phyloP scores from a whole-genome alignment of 2,113 vertebrate genomes.

The Barnardius zonarius region DNA sequence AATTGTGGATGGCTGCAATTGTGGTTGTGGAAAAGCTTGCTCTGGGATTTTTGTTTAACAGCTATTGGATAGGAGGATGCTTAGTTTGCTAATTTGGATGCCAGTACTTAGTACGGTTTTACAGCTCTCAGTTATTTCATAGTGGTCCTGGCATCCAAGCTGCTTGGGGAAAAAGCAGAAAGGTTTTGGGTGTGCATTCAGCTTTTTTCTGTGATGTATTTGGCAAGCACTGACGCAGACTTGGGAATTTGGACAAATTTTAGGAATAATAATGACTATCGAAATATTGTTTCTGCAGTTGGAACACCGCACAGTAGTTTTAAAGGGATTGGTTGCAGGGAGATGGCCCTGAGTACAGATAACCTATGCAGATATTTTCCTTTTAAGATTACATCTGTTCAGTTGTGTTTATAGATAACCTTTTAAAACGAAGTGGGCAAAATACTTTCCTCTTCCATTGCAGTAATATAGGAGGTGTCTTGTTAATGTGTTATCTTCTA shows the following conservation, averaged over 20 bases:
- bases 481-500: background rate
- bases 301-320: rapidly evolving
- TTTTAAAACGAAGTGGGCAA: background rate
- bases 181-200: constrained; percentile 54
- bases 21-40: constrained; percentile 53
- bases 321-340: background rate
- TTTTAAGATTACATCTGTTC: background rate
- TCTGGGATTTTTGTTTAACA: constrained; percentile 42
- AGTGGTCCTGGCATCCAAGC: background rate
- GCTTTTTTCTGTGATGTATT: constrained; percentile 20
- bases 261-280: background rate
- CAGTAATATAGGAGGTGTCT: background rate
- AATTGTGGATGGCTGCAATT: constrained; percentile 8
- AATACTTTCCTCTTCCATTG: background rate
- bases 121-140: background rate
- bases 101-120: constrained; percentile 1
- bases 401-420: background rate
- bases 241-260: background rate
- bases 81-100: constrained; percentile 45
- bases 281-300: constrained; percentile 28
- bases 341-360: background rate
- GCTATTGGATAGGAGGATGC: constrained; percentile 29
- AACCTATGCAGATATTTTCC: background rate
- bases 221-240: background rate
- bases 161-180: background rate